These are phyloP conservation scores for Willowsia nigromaculata DNA, from an alignment of 2,888 invertebrate genomes.

Conservation along the genomic window DNA sequence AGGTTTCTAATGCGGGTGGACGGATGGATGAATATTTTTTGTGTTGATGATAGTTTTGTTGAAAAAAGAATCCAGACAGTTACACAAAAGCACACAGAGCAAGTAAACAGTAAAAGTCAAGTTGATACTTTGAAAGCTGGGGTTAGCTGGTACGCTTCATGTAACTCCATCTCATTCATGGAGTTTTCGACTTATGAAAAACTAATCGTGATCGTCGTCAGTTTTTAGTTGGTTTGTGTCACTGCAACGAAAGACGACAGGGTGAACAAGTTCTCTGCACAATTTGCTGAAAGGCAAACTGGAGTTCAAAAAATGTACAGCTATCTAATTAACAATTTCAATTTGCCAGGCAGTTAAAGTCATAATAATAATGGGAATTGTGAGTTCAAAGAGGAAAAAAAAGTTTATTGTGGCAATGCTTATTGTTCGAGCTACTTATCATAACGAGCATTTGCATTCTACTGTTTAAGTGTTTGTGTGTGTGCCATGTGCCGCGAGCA, in stretches of 20 bases:
- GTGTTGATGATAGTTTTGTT: background rate
- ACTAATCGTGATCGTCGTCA: background rate
- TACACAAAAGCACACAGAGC: background rate
- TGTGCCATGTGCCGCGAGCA: background rate
- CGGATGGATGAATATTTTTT: constrained; percentile 18
- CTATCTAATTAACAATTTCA: background rate
- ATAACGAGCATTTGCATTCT: background rate
- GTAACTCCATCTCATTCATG: background rate
- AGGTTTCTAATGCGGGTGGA: constrained; percentile 46
- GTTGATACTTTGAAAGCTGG: background rate
- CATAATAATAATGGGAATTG: background rate
- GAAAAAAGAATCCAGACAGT: background rate
- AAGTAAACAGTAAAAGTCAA: background rate
- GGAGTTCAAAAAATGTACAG: background rate
- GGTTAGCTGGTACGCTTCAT: background rate
- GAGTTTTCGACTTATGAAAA: background rate
- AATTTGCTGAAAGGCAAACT: background rate
- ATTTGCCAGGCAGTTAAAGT: background rate
- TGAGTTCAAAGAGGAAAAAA: background rate
- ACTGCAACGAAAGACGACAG: background rate
- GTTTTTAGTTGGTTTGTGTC: constrained; percentile 3
- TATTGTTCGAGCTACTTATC: background rate
- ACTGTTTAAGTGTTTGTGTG: background rate
- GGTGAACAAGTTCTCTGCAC: background rate
- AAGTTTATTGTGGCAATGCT: background rate